A percentile compares a stretch with the other conserved stretches of the same genome.
phyloP scores from a whole-genome alignment of 1,140 invertebrate species.

The Apis dorsata region DNA sequence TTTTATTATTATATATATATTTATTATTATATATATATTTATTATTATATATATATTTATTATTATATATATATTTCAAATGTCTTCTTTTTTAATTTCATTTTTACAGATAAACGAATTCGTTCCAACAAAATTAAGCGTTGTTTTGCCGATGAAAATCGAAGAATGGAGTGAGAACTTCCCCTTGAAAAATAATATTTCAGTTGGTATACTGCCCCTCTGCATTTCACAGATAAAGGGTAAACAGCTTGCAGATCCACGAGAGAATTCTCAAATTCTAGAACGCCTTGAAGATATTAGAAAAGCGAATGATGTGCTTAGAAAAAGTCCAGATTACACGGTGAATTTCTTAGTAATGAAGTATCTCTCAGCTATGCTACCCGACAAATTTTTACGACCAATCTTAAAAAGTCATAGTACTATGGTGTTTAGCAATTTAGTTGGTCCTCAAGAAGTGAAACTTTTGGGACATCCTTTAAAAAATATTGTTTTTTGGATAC shows the following conservation, averaged over 20 bases:
- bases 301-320: slow-evolving; percentile 57
- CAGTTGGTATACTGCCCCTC: slow-evolving; percentile 67
- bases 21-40: no score
- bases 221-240: slow-evolving; percentile 62
- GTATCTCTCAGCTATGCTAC: slow-evolving; percentile 65
- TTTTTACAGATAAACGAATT: slow-evolving; percentile 53
- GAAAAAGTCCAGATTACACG: slow-evolving; percentile 59
- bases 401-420: slow-evolving; percentile 69
- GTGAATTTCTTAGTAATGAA: slow-evolving; percentile 73
- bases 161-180: slow-evolving; percentile 52
- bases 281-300: slow-evolving; percentile 64
- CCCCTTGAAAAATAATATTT: slow-evolving; percentile 68
- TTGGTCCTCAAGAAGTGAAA: slow-evolving; percentile 65
- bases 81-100: background rate
- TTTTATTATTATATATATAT: no score
- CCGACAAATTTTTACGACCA: slow-evolving; percentile 59
- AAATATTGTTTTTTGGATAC: slow-evolving; percentile 72
- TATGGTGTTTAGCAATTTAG: slow-evolving; percentile 72
- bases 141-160: slow-evolving; percentile 67
- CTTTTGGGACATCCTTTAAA: slow-evolving; percentile 65
- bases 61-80: background rate
- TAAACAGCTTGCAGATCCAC: slow-evolving; percentile 22
- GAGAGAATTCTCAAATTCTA: slow-evolving; percentile 50
- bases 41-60: no score
- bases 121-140: slow-evolving; percentile 64